Conservation (phyloP, 2,113 vertebrate species). For the Rhinopomastus cyanomelas region DNA sequence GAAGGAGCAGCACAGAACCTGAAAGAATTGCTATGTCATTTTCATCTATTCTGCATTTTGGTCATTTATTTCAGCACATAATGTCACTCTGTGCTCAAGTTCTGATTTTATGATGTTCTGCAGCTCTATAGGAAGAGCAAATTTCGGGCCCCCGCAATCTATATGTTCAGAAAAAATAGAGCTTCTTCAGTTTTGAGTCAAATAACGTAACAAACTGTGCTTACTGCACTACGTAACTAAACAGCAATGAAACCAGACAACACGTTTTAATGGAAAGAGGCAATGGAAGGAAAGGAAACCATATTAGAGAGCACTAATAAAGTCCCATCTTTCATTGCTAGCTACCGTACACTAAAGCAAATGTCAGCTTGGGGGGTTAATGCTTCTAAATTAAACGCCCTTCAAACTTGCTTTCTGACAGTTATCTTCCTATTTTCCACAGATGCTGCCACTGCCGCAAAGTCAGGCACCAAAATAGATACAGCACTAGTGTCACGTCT, state of each 20-base stretch:
- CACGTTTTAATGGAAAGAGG: neutral
- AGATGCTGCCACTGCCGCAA: conserved; percentile 39
- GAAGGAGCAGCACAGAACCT: neutral
- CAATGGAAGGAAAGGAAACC: neutral
- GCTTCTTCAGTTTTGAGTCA: neutral
- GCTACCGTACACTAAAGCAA: neutral
- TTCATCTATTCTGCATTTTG: neutral
- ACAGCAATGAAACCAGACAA: neutral
- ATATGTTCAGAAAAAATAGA: neutral
- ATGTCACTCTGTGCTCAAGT: neutral
- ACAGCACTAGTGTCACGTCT: neutral
- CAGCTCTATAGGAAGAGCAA: neutral
- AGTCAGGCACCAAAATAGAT: conserved; percentile 37
- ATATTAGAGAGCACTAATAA: neutral
- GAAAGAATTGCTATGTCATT: neutral
- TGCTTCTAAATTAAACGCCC: conserved; percentile 33
- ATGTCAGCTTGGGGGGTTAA: neutral
- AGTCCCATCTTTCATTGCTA: neutral
- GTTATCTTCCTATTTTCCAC: conserved; percentile 38
- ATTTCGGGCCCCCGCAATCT: neutral
- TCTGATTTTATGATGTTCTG: neutral
- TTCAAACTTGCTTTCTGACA: conserved; percentile 42
- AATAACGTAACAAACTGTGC: neutral
- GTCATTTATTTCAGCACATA: neutral
- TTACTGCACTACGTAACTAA: neutral